Base-by-base conservation (phyloP, 2,113 vertebrate genomes). In the Chionomys nivalis region DNA sequence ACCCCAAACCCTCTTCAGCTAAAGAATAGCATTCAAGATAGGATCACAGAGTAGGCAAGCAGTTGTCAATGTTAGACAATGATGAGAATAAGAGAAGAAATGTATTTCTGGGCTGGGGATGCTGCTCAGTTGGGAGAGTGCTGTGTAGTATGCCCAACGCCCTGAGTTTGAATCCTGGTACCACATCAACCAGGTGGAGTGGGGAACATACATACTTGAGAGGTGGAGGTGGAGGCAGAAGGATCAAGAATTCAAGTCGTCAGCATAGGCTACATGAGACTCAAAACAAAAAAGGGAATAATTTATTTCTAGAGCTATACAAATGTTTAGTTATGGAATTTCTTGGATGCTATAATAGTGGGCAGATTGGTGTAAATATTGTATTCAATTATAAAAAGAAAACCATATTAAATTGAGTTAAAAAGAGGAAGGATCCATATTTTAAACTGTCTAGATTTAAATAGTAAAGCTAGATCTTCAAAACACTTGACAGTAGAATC, bases 281-380 rank as follows among this genome's bases (percentile, higher is more conserved):
- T 66, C 26, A 85, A 85, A 81, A 81, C 16, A 42, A 36, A 81
- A 58, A 61, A 82, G 3, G 19, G 55, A 81, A 58, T n/a, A 85
- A 44, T 63, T 31, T 86, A 36, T 42, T 93, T 81, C 70, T 31
- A 83, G 58, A 61, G 17, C 87, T 85, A 49, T 68, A 47, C 78
- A 87, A 91, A 93, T 77, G 26, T 66, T 63, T 77, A 26, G 42
- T 16, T 82, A 52, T 66, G 39, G 91, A 28, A 11, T 10, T 91
- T 88, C 70, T 76, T 93, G 70, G 79, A 36, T 63, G 17, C 72
- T 63, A 7, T 89, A 90, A 47, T 90, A 90, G 61, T 1, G 65
- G 76, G 28, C 49, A 95, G 65, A 83, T 31, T 39, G 6, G 61
- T 91, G 76, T 78, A 91, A 89, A 93, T 95, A 82, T 19, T 87